phyloP scores from a whole-genome alignment of 37 sponge, comb jelly and placozoan species.

The Spongilla lacustris region DNA sequence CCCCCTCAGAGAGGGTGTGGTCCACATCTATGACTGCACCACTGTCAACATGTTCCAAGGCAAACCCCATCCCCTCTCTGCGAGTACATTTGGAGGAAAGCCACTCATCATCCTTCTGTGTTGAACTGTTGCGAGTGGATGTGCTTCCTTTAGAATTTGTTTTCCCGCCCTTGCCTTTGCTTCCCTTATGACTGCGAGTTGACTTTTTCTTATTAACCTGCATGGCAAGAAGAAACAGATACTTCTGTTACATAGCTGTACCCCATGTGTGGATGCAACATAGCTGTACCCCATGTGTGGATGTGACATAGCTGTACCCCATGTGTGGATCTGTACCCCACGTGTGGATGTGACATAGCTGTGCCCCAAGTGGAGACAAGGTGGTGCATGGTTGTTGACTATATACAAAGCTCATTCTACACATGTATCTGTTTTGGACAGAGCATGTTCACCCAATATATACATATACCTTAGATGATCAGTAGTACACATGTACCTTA shows the following conservation, averaged over 20 bases:
- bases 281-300: not conserved
- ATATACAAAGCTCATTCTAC: too few relatives aligned
- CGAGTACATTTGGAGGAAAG: not conserved
- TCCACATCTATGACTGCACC: too few relatives aligned
- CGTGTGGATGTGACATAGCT: not conserved
- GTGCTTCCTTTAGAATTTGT: not conserved
- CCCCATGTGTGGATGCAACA: not conserved
- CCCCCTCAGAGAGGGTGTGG: too few relatives aligned
- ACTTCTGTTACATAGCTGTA: not conserved
- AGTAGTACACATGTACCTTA: too few relatives aligned
- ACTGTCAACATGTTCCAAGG: too few relatives aligned
- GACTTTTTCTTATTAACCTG: not conserved
- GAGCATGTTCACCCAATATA: too few relatives aligned
- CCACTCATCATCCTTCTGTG: not conserved
- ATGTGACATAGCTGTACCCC: not conserved
- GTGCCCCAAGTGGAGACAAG: too few relatives aligned
- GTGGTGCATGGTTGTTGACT: too few relatives aligned
- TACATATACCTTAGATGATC: too few relatives aligned
- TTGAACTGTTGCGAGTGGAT: not conserved
- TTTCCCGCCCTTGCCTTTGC: not conserved
- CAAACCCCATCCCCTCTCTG: not conserved
- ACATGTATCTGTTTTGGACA: too few relatives aligned
- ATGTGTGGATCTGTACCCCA: not conserved
- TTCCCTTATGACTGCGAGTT: not conserved
- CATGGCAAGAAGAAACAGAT: not conserved